Conservation (phyloP, 1,140 invertebrate genomes). For the Yoshiicerus persimilis region DNA sequence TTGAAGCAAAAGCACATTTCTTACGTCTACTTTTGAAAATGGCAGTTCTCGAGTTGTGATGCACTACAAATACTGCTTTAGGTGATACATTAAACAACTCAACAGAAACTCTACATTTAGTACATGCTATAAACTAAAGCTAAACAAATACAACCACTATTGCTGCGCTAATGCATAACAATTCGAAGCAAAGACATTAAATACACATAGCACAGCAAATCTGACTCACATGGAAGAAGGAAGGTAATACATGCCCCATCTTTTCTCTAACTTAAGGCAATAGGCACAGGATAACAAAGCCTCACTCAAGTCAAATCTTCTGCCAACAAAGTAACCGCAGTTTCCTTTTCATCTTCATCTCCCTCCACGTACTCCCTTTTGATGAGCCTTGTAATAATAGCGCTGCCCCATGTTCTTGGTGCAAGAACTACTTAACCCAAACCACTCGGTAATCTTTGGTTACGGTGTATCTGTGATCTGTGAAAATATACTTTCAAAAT, state of each 20-base stretch:
- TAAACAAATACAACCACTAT: not conserved
- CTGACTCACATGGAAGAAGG: not conserved
- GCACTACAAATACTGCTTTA: not conserved
- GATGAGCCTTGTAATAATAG: not conserved
- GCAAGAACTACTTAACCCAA: not conserved
- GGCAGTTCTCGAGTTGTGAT: not conserved
- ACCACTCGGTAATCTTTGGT: not conserved
- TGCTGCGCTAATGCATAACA: not conserved
- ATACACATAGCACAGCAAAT: not conserved
- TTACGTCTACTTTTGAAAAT: not conserved
- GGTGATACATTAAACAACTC: not conserved
- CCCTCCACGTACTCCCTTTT: not conserved
- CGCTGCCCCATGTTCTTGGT: not conserved
- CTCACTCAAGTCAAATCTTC: not conserved
- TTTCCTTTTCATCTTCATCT: conserved; percentile 15
- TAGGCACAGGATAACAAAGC: not conserved
- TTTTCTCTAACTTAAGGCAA: not conserved
- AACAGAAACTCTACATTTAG: not conserved
- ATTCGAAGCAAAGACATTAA: not conserved
- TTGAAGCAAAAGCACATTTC: conserved; percentile 8
- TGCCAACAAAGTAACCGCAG: conserved; percentile 2
- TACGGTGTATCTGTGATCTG: not conserved
- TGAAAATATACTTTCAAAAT: not conserved
- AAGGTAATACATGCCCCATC: not conserved
- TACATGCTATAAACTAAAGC: not conserved